phyloP scores from a whole-genome alignment of 2,888 invertebrate genomes.

The Lasius platythorax region DNA sequence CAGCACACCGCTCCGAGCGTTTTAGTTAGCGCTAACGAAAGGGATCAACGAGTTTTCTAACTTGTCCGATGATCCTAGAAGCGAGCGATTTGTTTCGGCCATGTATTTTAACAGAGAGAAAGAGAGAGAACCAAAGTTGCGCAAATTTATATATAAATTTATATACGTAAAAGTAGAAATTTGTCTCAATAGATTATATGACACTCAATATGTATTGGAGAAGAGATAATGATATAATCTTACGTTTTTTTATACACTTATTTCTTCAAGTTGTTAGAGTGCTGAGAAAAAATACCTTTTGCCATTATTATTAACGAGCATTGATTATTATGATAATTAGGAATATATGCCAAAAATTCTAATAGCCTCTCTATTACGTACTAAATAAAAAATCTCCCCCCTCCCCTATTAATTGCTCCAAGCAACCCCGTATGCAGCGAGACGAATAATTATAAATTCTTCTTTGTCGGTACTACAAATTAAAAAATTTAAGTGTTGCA shows the following conservation, averaged over 20 bases:
- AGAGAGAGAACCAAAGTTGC: neutral
- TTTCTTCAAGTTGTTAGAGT: neutral
- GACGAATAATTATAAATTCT: neutral
- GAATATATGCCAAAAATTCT: neutral
- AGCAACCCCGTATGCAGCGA: neutral
- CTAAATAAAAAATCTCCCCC: constrained; percentile 7
- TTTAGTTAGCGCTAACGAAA: constrained; percentile 29
- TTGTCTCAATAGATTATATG: neutral
- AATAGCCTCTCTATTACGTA: neutral
- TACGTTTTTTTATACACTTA: neutral
- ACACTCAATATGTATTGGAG: neutral
- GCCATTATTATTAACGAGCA: neutral
- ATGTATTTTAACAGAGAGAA: neutral
- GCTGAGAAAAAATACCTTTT: neutral
- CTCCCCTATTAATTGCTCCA: neutral
- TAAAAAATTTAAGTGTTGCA: neutral
- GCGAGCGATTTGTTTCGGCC: neutral
- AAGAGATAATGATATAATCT: neutral
- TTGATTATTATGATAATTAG: neutral
- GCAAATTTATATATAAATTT: neutral
- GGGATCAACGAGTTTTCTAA: constrained; percentile 41
- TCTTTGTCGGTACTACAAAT: constrained; percentile 4
- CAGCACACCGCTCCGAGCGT: constrained; percentile 33
- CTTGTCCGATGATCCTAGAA: neutral
- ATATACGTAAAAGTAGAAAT: neutral